Evolutionary conservation across 2,888 invertebrate genomes (phyloP).

Genomic region (Eupithecia inturbata): DNA sequence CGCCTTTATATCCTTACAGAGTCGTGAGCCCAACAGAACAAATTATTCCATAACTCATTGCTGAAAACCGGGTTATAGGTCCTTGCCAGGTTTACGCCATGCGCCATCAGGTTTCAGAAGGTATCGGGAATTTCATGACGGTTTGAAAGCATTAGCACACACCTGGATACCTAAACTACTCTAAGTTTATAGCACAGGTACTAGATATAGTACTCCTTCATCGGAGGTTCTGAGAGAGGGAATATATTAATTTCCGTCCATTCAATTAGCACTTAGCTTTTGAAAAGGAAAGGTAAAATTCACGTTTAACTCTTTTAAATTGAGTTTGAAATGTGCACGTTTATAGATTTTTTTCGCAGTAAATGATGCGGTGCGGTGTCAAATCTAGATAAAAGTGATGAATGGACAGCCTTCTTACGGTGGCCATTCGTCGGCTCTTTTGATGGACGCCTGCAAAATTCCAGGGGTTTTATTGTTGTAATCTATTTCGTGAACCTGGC

Average conservation of each 20-base stretch:
- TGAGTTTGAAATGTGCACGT: constrained; percentile 42
- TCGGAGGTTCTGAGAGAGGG: not conserved
- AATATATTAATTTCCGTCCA: constrained; percentile 6
- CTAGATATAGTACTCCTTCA: not conserved
- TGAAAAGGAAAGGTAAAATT: constrained; percentile 34
- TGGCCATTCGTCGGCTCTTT: constrained; percentile 62
- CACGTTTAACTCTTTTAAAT: constrained; percentile 22
- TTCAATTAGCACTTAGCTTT: constrained; percentile 21
- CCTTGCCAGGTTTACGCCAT: constrained; percentile 29
- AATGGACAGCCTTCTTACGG: constrained; percentile 66
- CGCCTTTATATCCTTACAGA: constrained; percentile 57
- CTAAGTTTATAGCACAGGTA: constrained; percentile 27
- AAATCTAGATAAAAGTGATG: constrained; percentile 75
- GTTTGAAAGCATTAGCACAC: constrained; percentile 20
- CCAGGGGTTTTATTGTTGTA: constrained; percentile 52
- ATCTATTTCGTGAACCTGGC: constrained; percentile 52
- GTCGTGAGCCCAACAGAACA: constrained; percentile 57
- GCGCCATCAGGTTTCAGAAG: constrained; percentile 24
- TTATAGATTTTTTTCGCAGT: constrained; percentile 64
- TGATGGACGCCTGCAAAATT: constrained; percentile 61
- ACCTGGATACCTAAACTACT: constrained; percentile 34
- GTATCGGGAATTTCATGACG: constrained; percentile 31
- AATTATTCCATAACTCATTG: constrained; percentile 68
- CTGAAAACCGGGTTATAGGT: constrained; percentile 51
- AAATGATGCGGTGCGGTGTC: constrained; percentile 68